Percentiles rank a stretch among this genome's conserved stretches.
Evolutionary conservation across 30 jellyfish, hydroid and myxozoan genomes (phyloP).

Genomic region (Turritopsis dohrnii): DNA sequence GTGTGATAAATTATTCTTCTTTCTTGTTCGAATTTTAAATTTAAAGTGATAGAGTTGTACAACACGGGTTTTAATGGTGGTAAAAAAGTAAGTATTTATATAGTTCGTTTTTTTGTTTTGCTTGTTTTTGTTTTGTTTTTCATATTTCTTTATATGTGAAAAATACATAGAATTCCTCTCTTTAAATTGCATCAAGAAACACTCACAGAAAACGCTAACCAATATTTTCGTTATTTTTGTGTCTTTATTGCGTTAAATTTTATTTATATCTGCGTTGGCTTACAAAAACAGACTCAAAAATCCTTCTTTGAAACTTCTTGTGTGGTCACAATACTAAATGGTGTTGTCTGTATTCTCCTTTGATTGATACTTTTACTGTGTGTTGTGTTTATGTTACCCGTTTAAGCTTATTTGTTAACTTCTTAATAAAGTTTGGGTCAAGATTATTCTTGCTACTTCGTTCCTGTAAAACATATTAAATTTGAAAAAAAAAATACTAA

Average conservation of each 20-base stretch:
- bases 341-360: not conserved
- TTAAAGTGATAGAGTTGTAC: too few relatives aligned
- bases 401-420: too few relatives aligned
- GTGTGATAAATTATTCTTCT: not conserved
- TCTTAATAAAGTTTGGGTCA: not conserved
- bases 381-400: too few relatives aligned
- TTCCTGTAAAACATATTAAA: not conserved
- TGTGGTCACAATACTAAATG: not conserved
- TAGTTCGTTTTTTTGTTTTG: not conserved
- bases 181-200: too few relatives aligned
- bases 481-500: too few relatives aligned
- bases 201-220: too few relatives aligned
- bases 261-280: not conserved
- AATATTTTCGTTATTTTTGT: too few relatives aligned
- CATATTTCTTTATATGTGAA: too few relatives aligned
- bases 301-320: not conserved
- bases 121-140: too few relatives aligned
- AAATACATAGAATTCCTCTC: too few relatives aligned
- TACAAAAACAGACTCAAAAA: not conserved
- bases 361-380: too few relatives aligned
- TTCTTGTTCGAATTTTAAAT: not conserved
- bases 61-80: not conserved
- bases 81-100: too few relatives aligned
- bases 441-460: not conserved
- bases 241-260: not conserved